Evolutionary conservation across 2,797 vertebrate genomes (phyloP).

Genomic region (Hipposideros larvatus): DNA sequence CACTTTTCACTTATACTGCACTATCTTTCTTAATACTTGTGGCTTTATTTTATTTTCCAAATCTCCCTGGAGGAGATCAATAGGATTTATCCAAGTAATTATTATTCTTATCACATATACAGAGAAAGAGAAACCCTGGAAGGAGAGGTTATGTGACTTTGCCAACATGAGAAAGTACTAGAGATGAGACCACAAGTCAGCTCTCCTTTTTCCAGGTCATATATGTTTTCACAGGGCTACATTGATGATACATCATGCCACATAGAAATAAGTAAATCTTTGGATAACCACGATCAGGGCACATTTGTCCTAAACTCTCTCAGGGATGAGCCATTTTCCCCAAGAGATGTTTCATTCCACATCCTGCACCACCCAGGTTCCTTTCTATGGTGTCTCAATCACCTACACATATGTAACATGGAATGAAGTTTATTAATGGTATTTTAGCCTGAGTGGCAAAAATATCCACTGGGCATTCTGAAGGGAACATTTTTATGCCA

Average conservation of each 20-base stretch:
- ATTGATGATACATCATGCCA: not conserved
- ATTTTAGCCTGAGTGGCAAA: not conserved
- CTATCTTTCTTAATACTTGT: conserved; percentile 16
- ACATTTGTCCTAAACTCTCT: not conserved
- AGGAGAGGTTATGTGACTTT: not conserved
- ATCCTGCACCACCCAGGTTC: not conserved
- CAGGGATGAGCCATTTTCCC: not conserved
- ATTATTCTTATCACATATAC: not conserved
- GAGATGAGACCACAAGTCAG: not conserved
- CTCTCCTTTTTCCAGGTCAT: not conserved
- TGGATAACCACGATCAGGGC: not conserved
- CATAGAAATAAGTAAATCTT: not conserved
- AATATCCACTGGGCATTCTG: not conserved
- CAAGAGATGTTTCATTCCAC: not conserved
- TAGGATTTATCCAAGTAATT: not conserved
- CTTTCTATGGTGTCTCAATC: not conserved
- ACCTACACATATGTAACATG: not conserved
- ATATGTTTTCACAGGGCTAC: not conserved
- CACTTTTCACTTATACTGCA: not conserved
- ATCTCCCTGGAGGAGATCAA: not conserved
- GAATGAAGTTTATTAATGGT: not conserved
- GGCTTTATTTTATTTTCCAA: conserved; percentile 37
- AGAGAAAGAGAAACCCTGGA: not conserved
- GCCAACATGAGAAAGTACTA: not conserved
- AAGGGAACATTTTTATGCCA: not conserved